Evolutionary conservation across 2,113 vertebrate species (phyloP), one percentile per base, ranked within the genome.

Genomic region (Dolichotis patagonum): DNA sequence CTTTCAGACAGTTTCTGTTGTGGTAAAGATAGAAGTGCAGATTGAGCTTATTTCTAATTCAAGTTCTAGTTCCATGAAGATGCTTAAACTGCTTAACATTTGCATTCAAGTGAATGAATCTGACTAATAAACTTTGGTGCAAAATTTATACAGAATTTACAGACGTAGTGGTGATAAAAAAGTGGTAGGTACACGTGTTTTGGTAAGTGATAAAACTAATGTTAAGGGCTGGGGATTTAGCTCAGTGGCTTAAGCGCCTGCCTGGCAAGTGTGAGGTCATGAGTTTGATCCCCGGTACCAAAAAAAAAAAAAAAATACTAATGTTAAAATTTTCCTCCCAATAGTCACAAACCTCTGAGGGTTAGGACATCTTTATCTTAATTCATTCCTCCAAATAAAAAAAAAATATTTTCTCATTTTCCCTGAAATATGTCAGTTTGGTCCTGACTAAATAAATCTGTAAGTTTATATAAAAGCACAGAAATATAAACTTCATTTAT

Each of bases 351-450:
- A 83, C 7, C 88, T 69, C 35, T n/a, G 32, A 41, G 24, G 28
- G 69, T 65, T 35, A 65, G 32, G 41, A 41, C 3, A 46, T 82
- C 20, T 88, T 95, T 60, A 28, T 82, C 6, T 67, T 94, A 75
- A 30, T 41, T 58, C 60, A 91, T 85, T 43, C 38, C 26, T 88
- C 38, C 52, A 93, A 94, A 80, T 46, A 35, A 62, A 80, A 67
- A 52, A 83, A 62, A 52, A 83, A 7, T 85, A 80, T 62, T 85
- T 89, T 71, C 20, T 82, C 13, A 32, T 73, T 82, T 78, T 52
- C 58, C 38, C 46, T 96, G n/a, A 95, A 95, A 49, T 52, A 65
- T 62, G 46, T 82, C 14, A 49, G 43, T 85, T 96, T 91, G 78
- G 10, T 96, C 24, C 9, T 83, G n/a, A 49, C 30, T 78, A 49